phyloP scores from a whole-genome alignment of 1,140 invertebrate species.

The Thaumatotibia leucotreta region DNA sequence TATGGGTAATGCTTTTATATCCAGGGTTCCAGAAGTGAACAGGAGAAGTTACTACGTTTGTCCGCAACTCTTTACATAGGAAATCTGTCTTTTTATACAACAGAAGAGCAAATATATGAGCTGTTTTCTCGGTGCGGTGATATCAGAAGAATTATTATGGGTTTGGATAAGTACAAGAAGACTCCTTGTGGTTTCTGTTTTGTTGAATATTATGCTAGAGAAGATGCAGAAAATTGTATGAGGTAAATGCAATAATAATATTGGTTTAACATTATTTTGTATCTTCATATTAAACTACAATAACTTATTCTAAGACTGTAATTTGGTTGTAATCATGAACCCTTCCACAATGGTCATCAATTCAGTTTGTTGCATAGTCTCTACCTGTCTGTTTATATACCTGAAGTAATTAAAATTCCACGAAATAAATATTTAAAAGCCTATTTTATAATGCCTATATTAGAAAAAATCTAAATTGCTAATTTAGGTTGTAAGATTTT shows the following conservation, averaged over 20 bases:
- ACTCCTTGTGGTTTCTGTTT: constrained; percentile 99
- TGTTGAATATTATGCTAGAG: constrained; percentile 95
- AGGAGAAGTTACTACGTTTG: constrained; percentile 87
- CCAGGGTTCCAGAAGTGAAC: constrained; percentile 94
- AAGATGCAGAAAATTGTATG: constrained; percentile 96
- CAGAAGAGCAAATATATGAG: constrained; percentile 99
- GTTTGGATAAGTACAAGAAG: constrained; percentile 97
- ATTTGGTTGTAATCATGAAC: too few species aligned
- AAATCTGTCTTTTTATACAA: constrained; percentile 99
- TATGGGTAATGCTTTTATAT: constrained; percentile 15
- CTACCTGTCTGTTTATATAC: too few species aligned
- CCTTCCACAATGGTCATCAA: too few species aligned
- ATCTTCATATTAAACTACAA: too few species aligned
- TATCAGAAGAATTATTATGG: constrained; percentile 97
- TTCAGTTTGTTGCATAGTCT: too few species aligned
- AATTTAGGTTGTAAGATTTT: too few species aligned
- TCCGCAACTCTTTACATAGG: constrained; percentile 96
- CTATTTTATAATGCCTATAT: too few species aligned
- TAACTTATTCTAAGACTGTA: too few species aligned
- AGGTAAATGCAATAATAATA: constrained; percentile 67
- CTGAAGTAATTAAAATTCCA: too few species aligned
- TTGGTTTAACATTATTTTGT: too few species aligned
- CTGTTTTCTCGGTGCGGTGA: constrained; percentile 98
- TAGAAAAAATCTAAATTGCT: too few species aligned
- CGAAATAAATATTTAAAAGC: too few species aligned